Conservation (phyloP, 64 coral and sea anemone species). For the Pocillopora verrucosa region DNA sequence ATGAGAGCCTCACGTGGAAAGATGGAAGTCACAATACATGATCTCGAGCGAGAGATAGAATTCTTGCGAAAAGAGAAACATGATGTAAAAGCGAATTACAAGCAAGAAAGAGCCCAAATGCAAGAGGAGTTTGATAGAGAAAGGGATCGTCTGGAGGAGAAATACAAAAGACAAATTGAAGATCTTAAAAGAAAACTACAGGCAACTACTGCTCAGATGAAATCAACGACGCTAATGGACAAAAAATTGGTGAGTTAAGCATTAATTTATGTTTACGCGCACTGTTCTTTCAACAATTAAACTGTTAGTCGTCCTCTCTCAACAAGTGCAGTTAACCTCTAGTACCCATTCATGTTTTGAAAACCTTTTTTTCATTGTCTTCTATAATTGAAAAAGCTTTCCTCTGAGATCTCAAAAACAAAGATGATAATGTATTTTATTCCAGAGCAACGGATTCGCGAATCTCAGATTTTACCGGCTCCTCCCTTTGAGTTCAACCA, state of each 20-base stretch:
- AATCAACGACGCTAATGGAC: not conserved
- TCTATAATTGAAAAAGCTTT: no score
- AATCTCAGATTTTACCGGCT: no score
- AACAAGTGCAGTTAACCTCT: no score
- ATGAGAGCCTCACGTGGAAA: slow-evolving; percentile 3
- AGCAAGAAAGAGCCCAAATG: slow-evolving; percentile 42
- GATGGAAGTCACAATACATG: slow-evolving; percentile 30
- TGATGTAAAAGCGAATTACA: slow-evolving; percentile 52
- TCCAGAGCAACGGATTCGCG: no score
- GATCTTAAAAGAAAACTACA: slow-evolving; percentile 33
- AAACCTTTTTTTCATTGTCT: no score
- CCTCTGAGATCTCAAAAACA: no score
- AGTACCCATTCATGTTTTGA: no score
- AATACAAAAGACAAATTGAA: slow-evolving; percentile 26
- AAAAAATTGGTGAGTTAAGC: slow-evolving; percentile 11
- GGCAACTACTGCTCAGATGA: not conserved
- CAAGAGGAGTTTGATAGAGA: slow-evolving; percentile 43
- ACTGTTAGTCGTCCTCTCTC: no score
- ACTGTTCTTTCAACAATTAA: not conserved
- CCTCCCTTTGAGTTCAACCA: no score
- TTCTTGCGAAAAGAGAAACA: slow-evolving; percentile 53
- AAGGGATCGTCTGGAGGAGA: slow-evolving; percentile 35
- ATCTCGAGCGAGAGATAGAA: slow-evolving; percentile 35
- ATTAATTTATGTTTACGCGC: not conserved
- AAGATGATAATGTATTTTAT: no score